A percentile compares a stretch with the other conserved stretches of the same genome.
Evolutionary conservation across 2,888 invertebrate species (phyloP).

Genomic region (Meiosimyza decipiens): DNA sequence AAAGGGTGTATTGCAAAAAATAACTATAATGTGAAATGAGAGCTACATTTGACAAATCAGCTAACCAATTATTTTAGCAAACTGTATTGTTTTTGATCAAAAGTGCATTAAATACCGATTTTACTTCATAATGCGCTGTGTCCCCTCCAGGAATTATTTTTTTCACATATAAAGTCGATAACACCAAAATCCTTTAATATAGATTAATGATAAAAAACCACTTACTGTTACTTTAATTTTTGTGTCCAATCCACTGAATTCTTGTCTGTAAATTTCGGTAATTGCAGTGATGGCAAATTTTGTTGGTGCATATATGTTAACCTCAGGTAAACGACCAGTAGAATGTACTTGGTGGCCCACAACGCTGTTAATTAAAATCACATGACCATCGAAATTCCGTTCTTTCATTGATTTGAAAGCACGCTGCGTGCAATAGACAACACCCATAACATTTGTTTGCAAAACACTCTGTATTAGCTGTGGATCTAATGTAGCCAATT

Average conservation of each 20-base stretch:
- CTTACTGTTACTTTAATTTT: slow-evolving; percentile 50
- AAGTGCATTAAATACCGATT: too few species aligned
- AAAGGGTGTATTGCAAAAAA: too few species aligned
- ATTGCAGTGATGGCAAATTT: slow-evolving; percentile 58
- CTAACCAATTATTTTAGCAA: too few species aligned
- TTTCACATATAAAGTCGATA: too few species aligned
- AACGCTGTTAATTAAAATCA: slow-evolving; percentile 66
- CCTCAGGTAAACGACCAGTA: slow-evolving; percentile 8
- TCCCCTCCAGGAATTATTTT: too few species aligned
- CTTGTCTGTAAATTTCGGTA: slow-evolving; percentile 56
- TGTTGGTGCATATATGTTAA: slow-evolving; percentile 51
- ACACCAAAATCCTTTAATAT: too few species aligned
- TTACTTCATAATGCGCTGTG: too few species aligned
- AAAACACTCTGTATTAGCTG: slow-evolving; percentile 59
- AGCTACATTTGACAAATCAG: too few species aligned
- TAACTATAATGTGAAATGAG: too few species aligned
- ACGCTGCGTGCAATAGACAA: slow-evolving; percentile 64
- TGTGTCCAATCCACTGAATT: slow-evolving; percentile 49
- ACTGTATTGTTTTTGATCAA: too few species aligned
- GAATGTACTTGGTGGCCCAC: slow-evolving; percentile 43
- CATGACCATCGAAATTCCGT: slow-evolving; percentile 62
- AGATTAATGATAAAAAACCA: not conserved
- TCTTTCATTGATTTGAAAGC: slow-evolving; percentile 67
- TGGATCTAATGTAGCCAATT: slow-evolving; percentile 38
- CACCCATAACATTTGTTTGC: slow-evolving; percentile 62